Evolutionary conservation across 1,140 invertebrate genomes (phyloP), one percentile per base, ranked within the genome.

Genomic region (Ooceraea biroi): DNA sequence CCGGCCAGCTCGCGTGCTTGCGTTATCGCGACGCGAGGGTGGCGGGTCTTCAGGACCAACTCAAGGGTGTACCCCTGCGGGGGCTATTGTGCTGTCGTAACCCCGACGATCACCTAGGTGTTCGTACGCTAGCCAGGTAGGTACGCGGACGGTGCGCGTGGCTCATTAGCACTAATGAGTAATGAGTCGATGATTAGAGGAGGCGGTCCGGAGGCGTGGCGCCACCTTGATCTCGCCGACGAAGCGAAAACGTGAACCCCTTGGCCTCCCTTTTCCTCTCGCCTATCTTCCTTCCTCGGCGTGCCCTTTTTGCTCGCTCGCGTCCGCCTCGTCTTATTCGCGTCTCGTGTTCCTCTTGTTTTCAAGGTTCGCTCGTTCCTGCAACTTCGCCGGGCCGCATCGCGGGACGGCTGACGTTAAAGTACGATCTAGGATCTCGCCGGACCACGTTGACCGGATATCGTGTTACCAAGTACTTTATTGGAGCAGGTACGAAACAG

Each of bases 141-240:
- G 25, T 88, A 85, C 46, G n/a, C n/a, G 74, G 87, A 90, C 90
- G 91, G 91, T 90, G 91, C 92, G 91, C 92, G 93, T 91, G 91
- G 91, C 94, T 94, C 94, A 94, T 94, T 94, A 94, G 92, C 65
- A 83, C 92, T 94, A 94, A 94, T 94, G 93, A 94, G 94, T 93
- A 94, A 94, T 93, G 93, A 94, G 93, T 87, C 92, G 92, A 93
- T 93, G 93, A 94, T 94, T 94, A 94, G 92, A 94, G 93, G 91
- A 94, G 93, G 93, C 93, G 94, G 93, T 92, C 91, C 90, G 83
- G 91, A 92, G 93, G 94, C 94, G 94, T 94, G 93, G 91, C 92
- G 73, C 83, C 78, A 73, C 89, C 91, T 94, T 94, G 93, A 94
- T 94, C 92, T 94, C 58, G 87, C 93, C 93, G 93, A 90, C 93